Evolutionary conservation across 1,140 invertebrate genomes (phyloP).

Genomic region (Euwallacea similis): DNA sequence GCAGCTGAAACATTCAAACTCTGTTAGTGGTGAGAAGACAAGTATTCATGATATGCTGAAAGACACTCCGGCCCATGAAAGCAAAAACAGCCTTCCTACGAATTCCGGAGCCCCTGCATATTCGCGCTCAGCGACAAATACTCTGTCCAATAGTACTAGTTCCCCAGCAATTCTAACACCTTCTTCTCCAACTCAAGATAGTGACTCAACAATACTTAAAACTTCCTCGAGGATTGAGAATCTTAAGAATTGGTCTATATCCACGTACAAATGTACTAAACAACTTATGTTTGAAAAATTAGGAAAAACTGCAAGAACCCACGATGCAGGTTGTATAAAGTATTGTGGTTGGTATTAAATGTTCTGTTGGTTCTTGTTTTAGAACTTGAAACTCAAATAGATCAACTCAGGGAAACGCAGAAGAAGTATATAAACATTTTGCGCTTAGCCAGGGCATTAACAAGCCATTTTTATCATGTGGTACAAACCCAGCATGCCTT

Average conservation of each 20-base stretch:
- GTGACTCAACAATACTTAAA: constrained; percentile 63
- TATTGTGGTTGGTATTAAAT: background rate
- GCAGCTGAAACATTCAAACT: constrained; percentile 46
- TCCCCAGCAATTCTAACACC: constrained; percentile 50
- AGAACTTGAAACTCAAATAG: constrained; percentile 92
- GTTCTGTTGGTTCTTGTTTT: constrained; percentile 46
- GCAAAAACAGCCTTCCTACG: constrained; percentile 62
- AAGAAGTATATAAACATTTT: constrained; percentile 89
- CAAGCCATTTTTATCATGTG: constrained; percentile 85
- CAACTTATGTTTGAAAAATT: constrained; percentile 94
- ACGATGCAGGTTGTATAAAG: constrained; percentile 72
- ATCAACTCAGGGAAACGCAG: constrained; percentile 89
- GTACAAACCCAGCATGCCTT: constrained; percentile 81
- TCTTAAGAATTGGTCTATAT: constrained; percentile 94
- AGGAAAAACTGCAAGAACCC: constrained; percentile 88
- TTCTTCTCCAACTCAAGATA: constrained; percentile 62
- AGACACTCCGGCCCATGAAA: constrained; percentile 77
- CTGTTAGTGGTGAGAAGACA: constrained; percentile 48
- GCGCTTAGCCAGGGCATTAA: constrained; percentile 78
- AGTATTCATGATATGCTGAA: constrained; percentile 88
- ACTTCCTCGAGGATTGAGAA: constrained; percentile 81
- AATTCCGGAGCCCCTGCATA: constrained; percentile 44
- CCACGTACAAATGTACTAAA: constrained; percentile 95
- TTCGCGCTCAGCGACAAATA: constrained; percentile 44
- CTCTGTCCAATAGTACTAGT: constrained; percentile 48